Base-by-base conservation (phyloP, 2,888 invertebrate species). In the Andrena marginata region DNA sequence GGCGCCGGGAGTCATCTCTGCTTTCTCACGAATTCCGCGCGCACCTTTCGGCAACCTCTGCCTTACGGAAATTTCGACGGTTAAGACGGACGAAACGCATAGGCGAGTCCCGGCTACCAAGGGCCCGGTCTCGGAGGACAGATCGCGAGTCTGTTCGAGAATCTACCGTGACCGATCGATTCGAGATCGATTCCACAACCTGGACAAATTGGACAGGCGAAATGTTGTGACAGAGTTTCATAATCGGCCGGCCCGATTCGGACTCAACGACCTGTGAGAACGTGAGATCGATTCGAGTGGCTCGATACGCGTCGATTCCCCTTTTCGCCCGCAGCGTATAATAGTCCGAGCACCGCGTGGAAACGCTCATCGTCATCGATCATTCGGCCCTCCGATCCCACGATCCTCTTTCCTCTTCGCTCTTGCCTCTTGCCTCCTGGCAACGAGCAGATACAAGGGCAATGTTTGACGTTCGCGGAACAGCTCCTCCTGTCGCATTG, bases 201-300 rank as follows among this genome's bases (percentile, higher is more conserved):
- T 20, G 65, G 48, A 75, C 64, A 81, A 82, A 86, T 86, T 70
- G 82, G 69, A 33, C 68, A 65, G 64, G 68, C 80, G 69, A 80
- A 81, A 89, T 89, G 89, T 89, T 91, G 86, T 89, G 89, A 90
- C 90, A 87, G 84, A 85, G 82, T 92, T 92, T 90, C 88, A 86
- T 87, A 91, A 91, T 87, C 86, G 86, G 54, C 71, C 68, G 7
- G 49, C 74, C 10, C 83, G 87, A 87, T 88, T 86, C 83, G 63
- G 59, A 85, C 74, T 77, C 78, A 72, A 63, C 76, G 78, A 82
- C 73, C 86, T 71, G 85, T 68, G 80, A 75, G 81, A 91, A 85
- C 90, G 90, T 89, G 89, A 90, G 91, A 90, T 89, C 87, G 85
- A 87, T 84, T 85, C 80, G 74, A 78, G 48, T 71, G 54, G 75